Conservation (phyloP, 2,797 vertebrate genomes). For the Phaenicophaeus curvirostris region DNA sequence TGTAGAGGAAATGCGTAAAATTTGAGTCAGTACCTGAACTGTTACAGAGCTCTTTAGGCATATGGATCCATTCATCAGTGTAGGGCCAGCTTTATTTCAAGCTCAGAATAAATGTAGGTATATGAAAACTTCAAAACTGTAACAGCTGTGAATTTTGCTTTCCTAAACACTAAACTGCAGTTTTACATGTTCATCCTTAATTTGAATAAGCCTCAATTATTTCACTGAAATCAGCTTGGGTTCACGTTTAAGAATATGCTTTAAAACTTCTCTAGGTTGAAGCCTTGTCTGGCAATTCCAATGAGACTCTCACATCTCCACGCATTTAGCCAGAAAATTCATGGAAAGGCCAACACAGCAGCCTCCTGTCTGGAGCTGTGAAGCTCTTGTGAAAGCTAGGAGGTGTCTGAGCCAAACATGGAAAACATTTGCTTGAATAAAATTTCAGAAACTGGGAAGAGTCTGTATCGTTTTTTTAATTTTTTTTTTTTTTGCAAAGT, state of each 20-base stretch:
- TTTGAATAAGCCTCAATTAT: background rate
- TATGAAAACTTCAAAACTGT: background rate
- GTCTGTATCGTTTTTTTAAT: accelerated
- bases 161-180: background rate
- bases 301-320: background rate
- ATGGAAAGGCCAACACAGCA: background rate
- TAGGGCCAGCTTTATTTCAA: background rate
- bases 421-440: background rate
- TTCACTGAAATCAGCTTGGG: background rate
- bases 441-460: background rate
- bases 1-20: background rate
- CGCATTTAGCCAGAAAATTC: background rate
- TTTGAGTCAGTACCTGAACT: background rate
- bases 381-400: background rate
- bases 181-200: background rate
- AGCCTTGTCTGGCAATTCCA: background rate
- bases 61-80: background rate
- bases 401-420: background rate
- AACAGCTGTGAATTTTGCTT: background rate
- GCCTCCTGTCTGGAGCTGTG: background rate
- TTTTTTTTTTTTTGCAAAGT: background rate
- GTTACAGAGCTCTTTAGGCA: background rate
- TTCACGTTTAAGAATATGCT: background rate
- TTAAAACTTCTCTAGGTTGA: background rate
- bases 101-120: background rate